Evolutionary conservation across 64 coral and sea anemone species (phyloP).

Genomic region (Catalaphyllia jardinei): DNA sequence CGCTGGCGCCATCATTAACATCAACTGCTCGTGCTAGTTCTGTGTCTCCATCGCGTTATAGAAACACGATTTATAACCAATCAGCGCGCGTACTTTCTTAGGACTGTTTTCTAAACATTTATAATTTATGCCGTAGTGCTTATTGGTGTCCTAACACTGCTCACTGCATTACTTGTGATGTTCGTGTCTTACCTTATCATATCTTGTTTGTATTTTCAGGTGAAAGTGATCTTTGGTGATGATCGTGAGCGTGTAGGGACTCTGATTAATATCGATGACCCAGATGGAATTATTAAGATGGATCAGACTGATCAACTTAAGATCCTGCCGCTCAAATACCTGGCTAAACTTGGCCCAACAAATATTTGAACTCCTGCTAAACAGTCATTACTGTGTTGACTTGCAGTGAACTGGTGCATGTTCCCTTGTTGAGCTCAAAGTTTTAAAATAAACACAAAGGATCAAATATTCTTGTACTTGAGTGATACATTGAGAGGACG

Average conservation of each 20-base stretch:
- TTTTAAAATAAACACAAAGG: too few species aligned
- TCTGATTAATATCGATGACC: constrained; percentile 91
- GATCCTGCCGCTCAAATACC: constrained; percentile 75
- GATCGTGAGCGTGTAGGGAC: constrained; percentile 89
- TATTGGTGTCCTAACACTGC: too few species aligned
- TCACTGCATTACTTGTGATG: neutral
- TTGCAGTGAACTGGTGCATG: neutral
- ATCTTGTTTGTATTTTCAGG: constrained; percentile 36
- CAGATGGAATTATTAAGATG: constrained; percentile 98
- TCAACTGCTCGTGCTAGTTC: too few species aligned
- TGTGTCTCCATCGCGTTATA: too few species aligned
- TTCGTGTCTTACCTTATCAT: neutral
- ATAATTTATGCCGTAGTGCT: too few species aligned
- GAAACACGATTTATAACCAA: too few species aligned
- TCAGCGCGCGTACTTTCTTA: too few species aligned
- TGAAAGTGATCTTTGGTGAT: constrained; percentile 87
- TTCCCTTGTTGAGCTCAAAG: too few species aligned
- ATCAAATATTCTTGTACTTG: too few species aligned
- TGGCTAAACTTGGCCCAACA: constrained; percentile 66
- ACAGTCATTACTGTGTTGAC: neutral
- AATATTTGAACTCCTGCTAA: neutral
- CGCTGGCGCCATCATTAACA: too few species aligned
- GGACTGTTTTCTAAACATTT: too few species aligned
- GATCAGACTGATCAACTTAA: constrained; percentile 82
- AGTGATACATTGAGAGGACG: too few species aligned